Base-by-base conservation (phyloP, 1,140 invertebrate genomes). In the Drosophila sturtevanti region DNA sequence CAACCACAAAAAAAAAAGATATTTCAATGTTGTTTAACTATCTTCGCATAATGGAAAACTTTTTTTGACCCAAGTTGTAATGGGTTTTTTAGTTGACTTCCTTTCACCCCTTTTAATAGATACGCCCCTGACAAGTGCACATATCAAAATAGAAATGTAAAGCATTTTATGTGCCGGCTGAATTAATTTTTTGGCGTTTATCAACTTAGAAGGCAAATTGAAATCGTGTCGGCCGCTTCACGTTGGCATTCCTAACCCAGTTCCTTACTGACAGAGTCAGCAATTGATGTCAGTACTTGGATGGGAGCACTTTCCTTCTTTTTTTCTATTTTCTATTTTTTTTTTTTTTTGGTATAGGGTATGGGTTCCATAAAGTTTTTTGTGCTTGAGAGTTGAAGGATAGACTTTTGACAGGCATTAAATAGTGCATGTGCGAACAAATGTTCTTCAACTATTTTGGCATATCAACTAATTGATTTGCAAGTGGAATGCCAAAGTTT, bases 151-250 rank as follows among this genome's bases (percentile, higher is more conserved):
- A 78, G 68, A 62, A 71, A 71, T 48, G 48, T 24, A 14, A 68
- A 63, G 71, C 65, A 81, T 77, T 81, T 74, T 68, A 35, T 66
- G 63, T 70, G 65, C 65, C 48, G 54, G 54, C 52, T 77, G 82
- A 87, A 87, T 87, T 87, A 87, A 87, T 87, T 87, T 48, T 87
- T 82, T 68, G 79, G 71, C 76, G 63, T 87, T 87, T 87, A 89
- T 87, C 79, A 89, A 73, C 79, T 72, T 41, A 48, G 22, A 27
- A 68, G 77, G 75, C 79, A 87, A 87, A 87, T 87, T 87, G 82
- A 87, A 89, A 87, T 89, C 84, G 82, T 87, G 84, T 87, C 64
- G 74, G 52, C 62, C 52, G 44, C 55, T 48, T 48, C 16, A 48
- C 60, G 54, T 60, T 77, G 79, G 71, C 76, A 82, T 89, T 61